Percentiles rank a stretch among this genome's conserved stretches.
phyloP scores from a whole-genome alignment of 2,888 invertebrate species.

The Leptinotarsa haldemani region DNA sequence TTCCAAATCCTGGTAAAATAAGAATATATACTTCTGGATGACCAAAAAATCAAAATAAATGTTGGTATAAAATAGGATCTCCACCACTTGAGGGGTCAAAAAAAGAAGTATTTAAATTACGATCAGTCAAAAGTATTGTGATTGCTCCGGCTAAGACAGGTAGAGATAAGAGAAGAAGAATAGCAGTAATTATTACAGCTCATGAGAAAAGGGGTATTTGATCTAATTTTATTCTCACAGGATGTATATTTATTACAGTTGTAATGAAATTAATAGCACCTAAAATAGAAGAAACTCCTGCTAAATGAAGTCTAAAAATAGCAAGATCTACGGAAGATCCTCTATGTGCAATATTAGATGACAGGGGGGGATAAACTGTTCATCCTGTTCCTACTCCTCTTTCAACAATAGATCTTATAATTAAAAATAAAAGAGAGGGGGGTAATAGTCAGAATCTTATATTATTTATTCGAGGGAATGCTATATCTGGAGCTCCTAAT shows the following conservation, averaged over 20 bases:
- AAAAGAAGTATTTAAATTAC: slow-evolving; percentile 84
- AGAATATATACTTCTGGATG: slow-evolving; percentile 88
- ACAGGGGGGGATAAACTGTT: slow-evolving; percentile 65
- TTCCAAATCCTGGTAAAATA: slow-evolving; percentile 68
- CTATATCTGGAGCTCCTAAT: slow-evolving; percentile 83
- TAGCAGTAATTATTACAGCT: slow-evolving; percentile 76
- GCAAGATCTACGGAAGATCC: slow-evolving; percentile 72
- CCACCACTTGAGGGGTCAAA: slow-evolving; percentile 85
- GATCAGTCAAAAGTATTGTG: slow-evolving; percentile 83
- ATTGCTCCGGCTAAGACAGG: slow-evolving; percentile 85
- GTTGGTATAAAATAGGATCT: slow-evolving; percentile 84
- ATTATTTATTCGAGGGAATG: slow-evolving; percentile 86
- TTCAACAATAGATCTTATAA: slow-evolving; percentile 73
- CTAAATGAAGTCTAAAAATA: slow-evolving; percentile 82
- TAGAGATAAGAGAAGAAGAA: slow-evolving; percentile 75
- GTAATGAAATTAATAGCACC: slow-evolving; percentile 85
- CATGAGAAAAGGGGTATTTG: slow-evolving; percentile 80
- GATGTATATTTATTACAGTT: slow-evolving; percentile 79
- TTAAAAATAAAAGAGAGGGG: slow-evolving; percentile 72
- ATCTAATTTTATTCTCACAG: slow-evolving; percentile 71
- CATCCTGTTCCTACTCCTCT: slow-evolving; percentile 82
- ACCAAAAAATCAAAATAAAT: slow-evolving; percentile 90
- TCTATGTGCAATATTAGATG: slow-evolving; percentile 29
- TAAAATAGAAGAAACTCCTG: slow-evolving; percentile 79
- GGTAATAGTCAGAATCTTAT: slow-evolving; percentile 86